Conservation (phyloP, 2,888 invertebrate species). For the Sphaerophoria taeniata region DNA sequence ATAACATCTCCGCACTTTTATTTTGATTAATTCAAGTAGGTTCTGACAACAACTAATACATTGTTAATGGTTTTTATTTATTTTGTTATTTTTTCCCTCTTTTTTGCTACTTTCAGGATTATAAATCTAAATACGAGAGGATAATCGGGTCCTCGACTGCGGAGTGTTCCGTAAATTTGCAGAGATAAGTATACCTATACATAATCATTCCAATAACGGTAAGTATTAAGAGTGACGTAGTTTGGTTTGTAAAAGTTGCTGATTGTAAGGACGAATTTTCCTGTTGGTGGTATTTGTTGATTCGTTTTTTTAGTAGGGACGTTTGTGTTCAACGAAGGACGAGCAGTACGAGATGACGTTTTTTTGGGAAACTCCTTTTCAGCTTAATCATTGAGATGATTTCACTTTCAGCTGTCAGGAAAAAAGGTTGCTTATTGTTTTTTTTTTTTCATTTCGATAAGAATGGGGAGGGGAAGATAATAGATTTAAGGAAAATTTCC, state of each 20-base stretch:
- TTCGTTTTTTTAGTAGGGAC: too few species aligned
- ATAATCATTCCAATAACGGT: neutral
- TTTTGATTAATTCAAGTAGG: constrained; percentile 60
- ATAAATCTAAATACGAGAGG: constrained; percentile 41
- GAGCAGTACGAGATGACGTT: constrained; percentile 24
- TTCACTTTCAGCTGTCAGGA: constrained; percentile 57
- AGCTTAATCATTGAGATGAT: constrained; percentile 49
- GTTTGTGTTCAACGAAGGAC: neutral
- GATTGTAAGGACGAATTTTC: neutral
- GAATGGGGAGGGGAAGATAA: too few species aligned
- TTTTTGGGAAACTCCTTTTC: constrained; percentile 37
- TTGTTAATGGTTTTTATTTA: constrained; percentile 24
- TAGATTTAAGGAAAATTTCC: too few species aligned
- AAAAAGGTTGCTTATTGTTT: neutral
- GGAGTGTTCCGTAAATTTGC: constrained; percentile 23
- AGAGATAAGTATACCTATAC: neutral
- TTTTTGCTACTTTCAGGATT: constrained; percentile 24
- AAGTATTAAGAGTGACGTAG: constrained; percentile 1
- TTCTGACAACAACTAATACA: constrained; percentile 36
- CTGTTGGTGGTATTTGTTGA: neutral
- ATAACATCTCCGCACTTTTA: neutral
- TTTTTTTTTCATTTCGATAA: too few species aligned
- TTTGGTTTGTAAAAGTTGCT: constrained; percentile 15
- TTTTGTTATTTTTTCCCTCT: neutral
- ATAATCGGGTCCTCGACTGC: constrained; percentile 21